These are phyloP conservation scores for Amphiprion percula DNA, from an alignment of 2,113 vertebrate genomes.

Conservation along the genomic window DNA sequence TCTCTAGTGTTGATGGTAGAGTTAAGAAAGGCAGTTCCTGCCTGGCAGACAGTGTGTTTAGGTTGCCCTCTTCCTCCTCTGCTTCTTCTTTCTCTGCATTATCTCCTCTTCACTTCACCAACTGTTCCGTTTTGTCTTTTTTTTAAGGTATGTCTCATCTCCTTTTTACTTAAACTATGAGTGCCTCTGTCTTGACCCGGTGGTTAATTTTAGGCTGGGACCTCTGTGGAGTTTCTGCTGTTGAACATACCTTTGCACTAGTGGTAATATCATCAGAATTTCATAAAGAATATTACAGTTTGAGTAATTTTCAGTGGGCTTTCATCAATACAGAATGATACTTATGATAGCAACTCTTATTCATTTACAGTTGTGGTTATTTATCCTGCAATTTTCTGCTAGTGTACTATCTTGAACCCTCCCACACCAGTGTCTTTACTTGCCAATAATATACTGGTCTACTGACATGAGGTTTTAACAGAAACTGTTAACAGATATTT, in stretches of 20 bases:
- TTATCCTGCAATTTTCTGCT: neutral
- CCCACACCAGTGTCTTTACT: neutral
- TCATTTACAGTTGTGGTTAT: slow-evolving; percentile 8
- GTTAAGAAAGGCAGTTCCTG: slow-evolving; percentile 79
- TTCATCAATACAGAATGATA: neutral
- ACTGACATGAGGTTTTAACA: neutral
- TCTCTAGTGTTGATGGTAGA: slow-evolving; percentile 62
- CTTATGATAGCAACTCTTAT: neutral
- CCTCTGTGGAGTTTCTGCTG: neutral
- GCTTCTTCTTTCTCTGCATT: slow-evolving; percentile 24
- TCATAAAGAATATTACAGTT: neutral
- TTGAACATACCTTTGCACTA: neutral
- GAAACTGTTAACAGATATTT: neutral
- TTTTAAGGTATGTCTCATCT: slow-evolving; percentile 60
- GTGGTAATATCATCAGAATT: neutral
- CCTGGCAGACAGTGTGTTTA: slow-evolving; percentile 62
- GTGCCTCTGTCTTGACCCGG: slow-evolving; percentile 22
- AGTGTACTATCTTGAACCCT: neutral
- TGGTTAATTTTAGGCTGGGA: slow-evolving; percentile 39
- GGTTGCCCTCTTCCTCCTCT: slow-evolving; percentile 52
- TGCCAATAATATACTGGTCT: neutral
- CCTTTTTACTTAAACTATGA: neutral
- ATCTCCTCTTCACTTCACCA: slow-evolving; percentile 29
- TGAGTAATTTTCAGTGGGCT: neutral
- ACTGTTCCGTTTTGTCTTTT: slow-evolving; percentile 27